These are phyloP conservation scores for Jaculus jaculus DNA, from an alignment of 2,113 vertebrate species.

Conservation along the genomic window DNA sequence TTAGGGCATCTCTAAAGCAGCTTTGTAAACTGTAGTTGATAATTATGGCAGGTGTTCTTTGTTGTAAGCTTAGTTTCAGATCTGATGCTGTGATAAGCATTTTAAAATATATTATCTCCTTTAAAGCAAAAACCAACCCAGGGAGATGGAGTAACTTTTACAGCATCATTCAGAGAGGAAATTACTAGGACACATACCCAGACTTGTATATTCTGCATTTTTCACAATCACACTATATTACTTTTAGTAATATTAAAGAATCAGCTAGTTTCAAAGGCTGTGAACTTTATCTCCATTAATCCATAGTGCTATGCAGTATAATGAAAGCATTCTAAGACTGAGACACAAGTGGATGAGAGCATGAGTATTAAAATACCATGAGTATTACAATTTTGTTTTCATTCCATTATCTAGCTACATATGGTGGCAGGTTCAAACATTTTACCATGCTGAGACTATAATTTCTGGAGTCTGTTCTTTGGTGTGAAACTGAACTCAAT, in stretches of 20 bases:
- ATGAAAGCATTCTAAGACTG: neutral
- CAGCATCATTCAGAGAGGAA: neutral
- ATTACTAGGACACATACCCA: neutral
- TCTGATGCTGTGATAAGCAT: neutral
- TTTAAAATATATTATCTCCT: neutral
- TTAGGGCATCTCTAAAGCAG: neutral
- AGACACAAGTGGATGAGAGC: neutral
- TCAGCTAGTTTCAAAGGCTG: neutral
- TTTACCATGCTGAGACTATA: neutral
- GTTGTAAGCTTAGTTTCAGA: neutral
- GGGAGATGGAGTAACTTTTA: neutral
- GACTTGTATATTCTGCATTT: neutral
- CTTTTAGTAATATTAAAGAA: neutral
- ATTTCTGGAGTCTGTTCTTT: constrained; percentile 61
- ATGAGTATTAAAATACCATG: neutral
- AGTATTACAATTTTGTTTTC: constrained; percentile 35
- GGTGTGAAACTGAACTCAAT: neutral
- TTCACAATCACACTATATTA: neutral
- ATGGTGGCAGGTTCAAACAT: neutral
- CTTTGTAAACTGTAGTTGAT: neutral
- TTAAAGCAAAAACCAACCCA: neutral
- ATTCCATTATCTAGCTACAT: neutral
- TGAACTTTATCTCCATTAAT: neutral
- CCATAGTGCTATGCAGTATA: neutral
- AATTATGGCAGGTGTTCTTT: neutral